These are phyloP conservation scores for Macrostomum cliftonense DNA, from an alignment of 2,888 invertebrate species.

Conservation along the genomic window DNA sequence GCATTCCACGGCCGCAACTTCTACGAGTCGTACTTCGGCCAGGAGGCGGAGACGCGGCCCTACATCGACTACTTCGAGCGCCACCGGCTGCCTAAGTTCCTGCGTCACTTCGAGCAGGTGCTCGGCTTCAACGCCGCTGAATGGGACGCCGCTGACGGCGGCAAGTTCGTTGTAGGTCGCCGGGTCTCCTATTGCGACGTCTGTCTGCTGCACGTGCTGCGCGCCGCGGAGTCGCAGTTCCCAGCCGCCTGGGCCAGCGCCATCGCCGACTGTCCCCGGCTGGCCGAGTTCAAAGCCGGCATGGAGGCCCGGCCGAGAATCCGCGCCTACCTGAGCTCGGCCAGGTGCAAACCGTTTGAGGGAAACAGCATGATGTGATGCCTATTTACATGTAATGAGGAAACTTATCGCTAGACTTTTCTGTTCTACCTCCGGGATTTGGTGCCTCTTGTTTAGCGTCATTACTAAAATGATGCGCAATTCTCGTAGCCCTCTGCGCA, in stretches of 20 bases:
- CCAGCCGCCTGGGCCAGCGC: constrained; percentile 16
- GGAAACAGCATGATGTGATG: constrained; percentile 24
- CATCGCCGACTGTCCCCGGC: constrained; percentile 15
- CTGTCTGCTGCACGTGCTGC: constrained; percentile 18
- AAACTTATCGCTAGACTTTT: no score
- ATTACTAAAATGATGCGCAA: no score
- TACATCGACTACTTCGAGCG: constrained; percentile 19
- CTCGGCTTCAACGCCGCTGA: constrained; percentile 6
- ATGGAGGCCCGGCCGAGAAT: constrained; percentile 18
- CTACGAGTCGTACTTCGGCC: constrained; percentile 17
- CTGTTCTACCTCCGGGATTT: no score
- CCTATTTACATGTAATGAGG: no score
- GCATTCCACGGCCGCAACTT: constrained; percentile 20
- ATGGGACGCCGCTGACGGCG: no score
- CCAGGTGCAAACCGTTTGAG: constrained; percentile 16
- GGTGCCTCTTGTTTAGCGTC: no score
- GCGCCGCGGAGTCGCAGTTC: constrained; percentile 20
- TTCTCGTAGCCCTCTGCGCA: no score
- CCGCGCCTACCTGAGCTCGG: constrained; percentile 19
- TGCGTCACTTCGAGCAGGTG: constrained; percentile 19
- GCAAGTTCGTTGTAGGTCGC: constrained; percentile 12
- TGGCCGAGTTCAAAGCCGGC: constrained; percentile 20
- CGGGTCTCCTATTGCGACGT: constrained; percentile 22
- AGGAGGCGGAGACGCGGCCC: constrained; percentile 22
- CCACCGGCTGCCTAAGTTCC: constrained; percentile 18